Evolutionary conservation across 2,113 vertebrate species (phyloP).

Genomic region (Patagioenas fasciata): DNA sequence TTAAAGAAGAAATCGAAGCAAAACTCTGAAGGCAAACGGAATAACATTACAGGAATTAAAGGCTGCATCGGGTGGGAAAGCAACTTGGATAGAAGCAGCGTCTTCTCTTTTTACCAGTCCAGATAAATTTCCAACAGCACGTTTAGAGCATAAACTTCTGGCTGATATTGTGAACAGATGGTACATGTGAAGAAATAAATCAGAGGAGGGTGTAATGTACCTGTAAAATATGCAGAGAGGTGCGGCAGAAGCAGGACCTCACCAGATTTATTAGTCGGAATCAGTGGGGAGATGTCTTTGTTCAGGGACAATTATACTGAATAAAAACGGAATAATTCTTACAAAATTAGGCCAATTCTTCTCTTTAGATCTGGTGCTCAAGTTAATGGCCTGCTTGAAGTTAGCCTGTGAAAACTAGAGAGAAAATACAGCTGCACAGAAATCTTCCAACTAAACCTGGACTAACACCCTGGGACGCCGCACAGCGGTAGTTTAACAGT

Average conservation of each 20-base stretch:
- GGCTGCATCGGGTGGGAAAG: not conserved
- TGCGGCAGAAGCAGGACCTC: not conserved
- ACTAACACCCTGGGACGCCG: not conserved
- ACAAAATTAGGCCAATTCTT: not conserved
- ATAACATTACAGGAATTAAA: not conserved
- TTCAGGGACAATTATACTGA: not conserved
- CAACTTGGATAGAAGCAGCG: fast-evolving
- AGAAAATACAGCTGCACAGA: not conserved
- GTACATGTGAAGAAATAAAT: not conserved
- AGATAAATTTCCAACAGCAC: too few relatives aligned
- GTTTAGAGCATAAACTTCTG: not conserved
- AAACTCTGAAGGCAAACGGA: not conserved
- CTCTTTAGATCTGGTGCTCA: not conserved
- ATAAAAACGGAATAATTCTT: not conserved
- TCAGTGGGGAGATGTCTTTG: not conserved
- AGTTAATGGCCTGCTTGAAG: not conserved
- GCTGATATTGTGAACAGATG: not conserved
- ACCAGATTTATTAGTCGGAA: not conserved
- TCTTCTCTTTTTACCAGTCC: not conserved
- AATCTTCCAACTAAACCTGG: not conserved
- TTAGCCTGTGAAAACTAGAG: not conserved
- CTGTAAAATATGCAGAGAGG: not conserved
- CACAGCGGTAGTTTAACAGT: not conserved
- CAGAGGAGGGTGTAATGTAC: not conserved
- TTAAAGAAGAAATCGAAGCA: not conserved